These are phyloP conservation scores for Gracilinanus agilis DNA, from an alignment of 2,113 vertebrate species.

Conservation along the genomic window DNA sequence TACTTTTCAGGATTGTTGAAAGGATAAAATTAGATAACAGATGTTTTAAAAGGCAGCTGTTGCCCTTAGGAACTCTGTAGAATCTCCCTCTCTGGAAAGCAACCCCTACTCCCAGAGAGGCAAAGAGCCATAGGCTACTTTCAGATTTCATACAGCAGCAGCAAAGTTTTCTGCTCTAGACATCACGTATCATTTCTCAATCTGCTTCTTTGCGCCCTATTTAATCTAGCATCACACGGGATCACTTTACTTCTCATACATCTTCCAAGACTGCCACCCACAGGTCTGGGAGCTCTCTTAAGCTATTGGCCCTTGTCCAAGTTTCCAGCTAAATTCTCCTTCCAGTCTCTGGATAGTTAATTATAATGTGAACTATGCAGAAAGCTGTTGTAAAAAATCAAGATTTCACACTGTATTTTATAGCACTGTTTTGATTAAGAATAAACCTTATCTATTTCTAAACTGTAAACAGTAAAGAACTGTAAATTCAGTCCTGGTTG, in stretches of 20 bases:
- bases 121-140: not conserved
- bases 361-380: slow-evolving; percentile 8
- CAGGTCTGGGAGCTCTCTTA: not conserved
- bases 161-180: not conserved
- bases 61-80: not conserved
- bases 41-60: not conserved
- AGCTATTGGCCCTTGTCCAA: not conserved
- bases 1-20: not conserved
- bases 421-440: not conserved
- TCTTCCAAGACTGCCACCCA: slow-evolving; percentile 2
- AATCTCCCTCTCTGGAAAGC: not conserved
- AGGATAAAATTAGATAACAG: not conserved
- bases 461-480: not conserved
- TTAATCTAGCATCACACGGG: not conserved
- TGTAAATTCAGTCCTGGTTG: not conserved
- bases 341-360: not conserved
- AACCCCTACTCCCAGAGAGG: not conserved
- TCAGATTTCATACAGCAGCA: not conserved
- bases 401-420: slow-evolving; percentile 5
- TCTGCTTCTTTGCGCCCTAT: not conserved
- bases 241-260: not conserved
- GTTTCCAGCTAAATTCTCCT: not conserved
- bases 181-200: not conserved
- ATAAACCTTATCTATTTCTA: not conserved
- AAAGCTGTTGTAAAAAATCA: not conserved